These are phyloP conservation scores for Musca domestica DNA, from an alignment of 1,140 invertebrate genomes.

Conservation along the genomic window DNA sequence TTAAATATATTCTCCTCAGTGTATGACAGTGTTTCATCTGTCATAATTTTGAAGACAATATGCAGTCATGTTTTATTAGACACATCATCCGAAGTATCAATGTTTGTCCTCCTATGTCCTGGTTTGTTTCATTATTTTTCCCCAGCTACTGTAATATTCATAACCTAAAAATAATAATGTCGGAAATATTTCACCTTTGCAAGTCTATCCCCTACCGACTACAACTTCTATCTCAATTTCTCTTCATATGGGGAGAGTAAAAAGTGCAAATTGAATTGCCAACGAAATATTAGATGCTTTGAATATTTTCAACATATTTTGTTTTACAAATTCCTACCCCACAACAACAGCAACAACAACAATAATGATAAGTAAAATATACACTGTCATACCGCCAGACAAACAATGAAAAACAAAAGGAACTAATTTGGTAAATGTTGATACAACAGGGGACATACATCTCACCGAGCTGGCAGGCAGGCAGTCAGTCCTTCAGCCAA, in stretches of 20 bases:
- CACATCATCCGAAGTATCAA: not conserved
- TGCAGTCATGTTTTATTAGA: slow-evolving; percentile 5
- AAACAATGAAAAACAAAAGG: slow-evolving; percentile 10
- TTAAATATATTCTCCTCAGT: too few species aligned
- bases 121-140: too few species aligned
- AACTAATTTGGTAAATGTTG: slow-evolving; percentile 14
- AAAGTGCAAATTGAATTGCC: slow-evolving; percentile 9
- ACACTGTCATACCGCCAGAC: not conserved
- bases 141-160: too few species aligned
- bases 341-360: not conserved
- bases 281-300: slow-evolving; percentile 9
- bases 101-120: not conserved
- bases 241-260: too few species aligned
- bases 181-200: slow-evolving; percentile 1
- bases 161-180: not conserved
- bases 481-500: not conserved
- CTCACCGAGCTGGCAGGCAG: too few species aligned
- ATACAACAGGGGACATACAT: not conserved
- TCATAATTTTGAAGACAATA: not conserved
- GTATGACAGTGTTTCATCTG: not conserved
- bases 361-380: too few species aligned
- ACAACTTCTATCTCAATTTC: too few species aligned
- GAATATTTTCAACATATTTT: slow-evolving; percentile 6
- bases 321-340: too few species aligned
- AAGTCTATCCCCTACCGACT: not conserved